Conservation (phyloP, 1,140 invertebrate species). For the Lysiphlebus fabarum region DNA sequence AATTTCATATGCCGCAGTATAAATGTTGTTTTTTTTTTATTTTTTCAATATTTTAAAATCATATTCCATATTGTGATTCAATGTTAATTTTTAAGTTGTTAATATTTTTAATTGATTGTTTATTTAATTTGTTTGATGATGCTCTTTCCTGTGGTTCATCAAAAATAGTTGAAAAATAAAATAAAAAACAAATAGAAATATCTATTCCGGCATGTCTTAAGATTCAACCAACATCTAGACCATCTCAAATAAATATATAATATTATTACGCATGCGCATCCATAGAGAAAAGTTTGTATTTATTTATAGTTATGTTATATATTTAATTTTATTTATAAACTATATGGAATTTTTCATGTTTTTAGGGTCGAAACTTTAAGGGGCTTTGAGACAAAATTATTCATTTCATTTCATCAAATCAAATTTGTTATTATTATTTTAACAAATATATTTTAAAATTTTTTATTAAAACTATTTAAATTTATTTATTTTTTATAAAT, state of each 20-base stretch:
- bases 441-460: no score
- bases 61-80: no score
- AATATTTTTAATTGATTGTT: no score
- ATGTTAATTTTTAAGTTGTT: no score
- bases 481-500: no score
- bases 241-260: constrained; percentile 21
- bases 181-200: constrained; percentile 57
- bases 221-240: constrained; percentile 51
- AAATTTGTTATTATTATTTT: not conserved
- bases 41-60: no score
- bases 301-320: constrained; percentile 11
- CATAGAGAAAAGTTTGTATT: constrained; percentile 16
- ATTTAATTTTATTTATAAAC: constrained; percentile 27
- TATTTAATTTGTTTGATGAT: no score
- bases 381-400: constrained; percentile 2
- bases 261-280: constrained; percentile 13
- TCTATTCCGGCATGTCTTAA: constrained; percentile 53
- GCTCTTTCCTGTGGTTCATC: constrained; percentile 34
- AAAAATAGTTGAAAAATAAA: no score
- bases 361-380: constrained; percentile 18
- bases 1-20: no score
- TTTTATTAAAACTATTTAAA: no score
- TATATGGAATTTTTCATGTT: constrained; percentile 18
- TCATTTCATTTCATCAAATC: constrained; percentile 4
- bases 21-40: no score